Percentiles rank a stretch among this genome's conserved stretches.
These are phyloP conservation scores for Crocodylus rhombifer DNA, from an alignment of 2,797 vertebrate genomes.

Conservation along the genomic window DNA sequence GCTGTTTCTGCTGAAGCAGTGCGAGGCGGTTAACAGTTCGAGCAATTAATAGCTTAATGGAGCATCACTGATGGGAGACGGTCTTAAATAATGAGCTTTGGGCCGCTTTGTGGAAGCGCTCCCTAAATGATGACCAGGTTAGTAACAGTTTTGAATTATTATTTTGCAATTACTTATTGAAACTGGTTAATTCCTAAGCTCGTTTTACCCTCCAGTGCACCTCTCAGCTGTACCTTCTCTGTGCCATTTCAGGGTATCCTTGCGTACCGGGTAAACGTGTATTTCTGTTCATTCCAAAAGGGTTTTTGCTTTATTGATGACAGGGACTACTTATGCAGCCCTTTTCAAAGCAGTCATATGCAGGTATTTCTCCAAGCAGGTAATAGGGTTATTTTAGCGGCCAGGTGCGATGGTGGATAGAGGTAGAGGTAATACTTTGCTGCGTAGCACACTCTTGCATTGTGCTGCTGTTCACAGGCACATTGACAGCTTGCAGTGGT, in stretches of 20 bases:
- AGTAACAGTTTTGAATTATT: slow-evolving; percentile 48
- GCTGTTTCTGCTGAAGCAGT: slow-evolving; percentile 7
- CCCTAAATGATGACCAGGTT: slow-evolving; percentile 77
- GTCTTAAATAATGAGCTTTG: slow-evolving; percentile 35
- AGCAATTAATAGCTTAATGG: slow-evolving; percentile 1
- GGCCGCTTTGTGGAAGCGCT: slow-evolving; percentile 9
- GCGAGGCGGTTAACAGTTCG: neutral
- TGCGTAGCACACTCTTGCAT: neutral
- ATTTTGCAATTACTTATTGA: neutral
- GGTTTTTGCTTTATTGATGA: neutral
- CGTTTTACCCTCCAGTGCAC: neutral
- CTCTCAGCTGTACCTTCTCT: neutral
- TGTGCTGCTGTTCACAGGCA: neutral
- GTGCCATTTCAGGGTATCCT: neutral
- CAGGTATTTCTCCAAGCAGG: neutral
- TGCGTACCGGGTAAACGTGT: neutral
- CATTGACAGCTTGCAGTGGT: slow-evolving; percentile 25
- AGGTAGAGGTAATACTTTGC: neutral
- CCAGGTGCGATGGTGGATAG: neutral
- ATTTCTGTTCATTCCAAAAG: neutral
- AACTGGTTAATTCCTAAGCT: neutral
- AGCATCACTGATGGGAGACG: slow-evolving; percentile 10
- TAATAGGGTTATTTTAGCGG: neutral
- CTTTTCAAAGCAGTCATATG: neutral
- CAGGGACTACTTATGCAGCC: neutral